Evolutionary conservation across 2,797 vertebrate genomes (phyloP), one percentile per base, ranked within the genome.

Genomic region (Danio choprae): DNA sequence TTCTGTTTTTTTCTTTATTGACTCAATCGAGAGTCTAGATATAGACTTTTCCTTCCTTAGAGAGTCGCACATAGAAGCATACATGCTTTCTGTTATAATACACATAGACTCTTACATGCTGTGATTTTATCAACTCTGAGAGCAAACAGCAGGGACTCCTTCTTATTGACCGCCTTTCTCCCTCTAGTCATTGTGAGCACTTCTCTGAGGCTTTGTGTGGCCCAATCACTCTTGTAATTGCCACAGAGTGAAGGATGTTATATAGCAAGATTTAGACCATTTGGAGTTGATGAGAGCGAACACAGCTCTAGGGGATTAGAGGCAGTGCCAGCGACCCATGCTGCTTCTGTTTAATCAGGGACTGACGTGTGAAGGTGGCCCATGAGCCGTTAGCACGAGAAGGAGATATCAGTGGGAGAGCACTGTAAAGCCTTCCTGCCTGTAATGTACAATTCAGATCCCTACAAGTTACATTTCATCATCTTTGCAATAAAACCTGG

Each of bases 311-410:
- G 86, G 72, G 84, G 83, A 87, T 87, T 85, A 87, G 81, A 81
- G 71, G 70, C 58, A 80, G 81, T 65, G 83, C 85, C 81, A 81
- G 86, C 87, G 20, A 90, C 87, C 85, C 88, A 80, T 84, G 87
- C 87, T 87, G 90, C 85, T 89, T 89, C 86, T 90, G 90, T 93
- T 85, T 91, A 89, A 91, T 91, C 89, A 87, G 84, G 68, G 78
- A 71, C 69, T 53, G 74, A 76, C 72, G 72, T 83, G 77, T 76
- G 76, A 81, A 86, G 86, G 75, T 83, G 84, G 81, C 77, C 87
- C 87, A 43, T 77, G 82, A 86, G 90, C 87, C 85, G 81, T 40
- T 70, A 85, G 87, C 86, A 81, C 82, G 72, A 87, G 86, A 65
- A 87, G 91, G 88, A 84, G 79, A 87, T 86, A 82, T 86, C 84